These are phyloP conservation scores for Drosophila affinis DNA, from an alignment of 2,888 invertebrate species.

Conservation along the genomic window DNA sequence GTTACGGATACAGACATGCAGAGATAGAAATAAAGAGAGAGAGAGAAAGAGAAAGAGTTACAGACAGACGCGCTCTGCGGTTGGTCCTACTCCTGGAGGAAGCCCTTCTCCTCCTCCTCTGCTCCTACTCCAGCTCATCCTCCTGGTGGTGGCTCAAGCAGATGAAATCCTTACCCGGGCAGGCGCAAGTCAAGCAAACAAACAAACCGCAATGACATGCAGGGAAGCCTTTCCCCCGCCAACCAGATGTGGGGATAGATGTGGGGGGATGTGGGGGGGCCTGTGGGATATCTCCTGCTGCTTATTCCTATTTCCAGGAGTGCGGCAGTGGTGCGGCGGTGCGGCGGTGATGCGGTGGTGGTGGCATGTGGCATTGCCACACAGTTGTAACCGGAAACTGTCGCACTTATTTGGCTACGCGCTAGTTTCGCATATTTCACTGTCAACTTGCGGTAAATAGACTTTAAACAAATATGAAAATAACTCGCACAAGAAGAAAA, in stretches of 20 bases:
- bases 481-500: slow-evolving; percentile 64
- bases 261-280: too few species aligned
- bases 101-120: slow-evolving; percentile 1
- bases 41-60: slow-evolving; percentile 23
- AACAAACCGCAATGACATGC: slow-evolving; percentile 77
- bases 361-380: slow-evolving; percentile 67
- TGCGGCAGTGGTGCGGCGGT: not conserved
- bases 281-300: slow-evolving; percentile 34
- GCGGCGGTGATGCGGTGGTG: not conserved
- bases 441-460: slow-evolving; percentile 79
- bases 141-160: slow-evolving; percentile 62
- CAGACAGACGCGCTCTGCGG: slow-evolving; percentile 56
- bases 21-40: not conserved
- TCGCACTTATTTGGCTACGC: slow-evolving; percentile 79
- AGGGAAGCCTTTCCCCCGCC: slow-evolving; percentile 38
- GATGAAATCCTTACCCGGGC: slow-evolving; percentile 76
- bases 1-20: not conserved
- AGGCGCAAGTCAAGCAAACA: slow-evolving; percentile 76
- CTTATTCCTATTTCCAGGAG: not conserved
- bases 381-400: slow-evolving; percentile 78
- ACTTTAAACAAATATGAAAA: slow-evolving; percentile 78
- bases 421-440: slow-evolving; percentile 78
- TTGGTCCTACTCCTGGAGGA: slow-evolving; percentile 56
- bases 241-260: slow-evolving; percentile 23
- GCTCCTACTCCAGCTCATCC: not conserved